Evolutionary conservation across 2,113 vertebrate genomes (phyloP), one percentile per base, ranked within the genome.

Genomic region (Ammodytes dubius): DNA sequence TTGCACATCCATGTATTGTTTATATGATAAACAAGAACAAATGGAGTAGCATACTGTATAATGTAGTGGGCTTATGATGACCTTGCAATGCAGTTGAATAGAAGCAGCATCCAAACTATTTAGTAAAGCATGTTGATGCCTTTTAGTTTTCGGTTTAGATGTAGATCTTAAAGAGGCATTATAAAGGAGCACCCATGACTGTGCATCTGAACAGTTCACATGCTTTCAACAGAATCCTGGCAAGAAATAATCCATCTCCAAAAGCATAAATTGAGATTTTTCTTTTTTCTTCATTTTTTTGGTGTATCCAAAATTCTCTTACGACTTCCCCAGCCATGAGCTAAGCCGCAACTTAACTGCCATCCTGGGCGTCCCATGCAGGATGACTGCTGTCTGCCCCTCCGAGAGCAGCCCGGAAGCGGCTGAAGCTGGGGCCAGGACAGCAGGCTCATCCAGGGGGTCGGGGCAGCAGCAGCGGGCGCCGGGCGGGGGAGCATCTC

Each of bases 331-430:
- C 68, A 84, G 84, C 46, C 88, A 95, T 93, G 91, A 95, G 92
- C 86, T 94, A 89, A 95, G 78, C 70, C 90, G n/a, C 69, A 91
- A 27, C 27, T 27, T 27, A 27, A 27, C 27, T 69, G 77, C 47
- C 14, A 57, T 61, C 79, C 91, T 95, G 88, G 88, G 87, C 57
- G 15, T 86, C 79, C 88, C 79, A 60, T 72, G 89, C 95, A 96
- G 94, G 89, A 99, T 99, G 97, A 98, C 97, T 37, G 96, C 97
- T 5, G 96, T 97, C 83, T 95, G 89, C 72, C 90, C 90, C 53
- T 91, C 95, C 74, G 96, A 96, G 91, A 88, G 87, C 78, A 93
- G 77, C 79, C 93, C 91, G 0, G 91, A 91, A 2, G 87, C 84
- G 64, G 78, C 81, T 57, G 84, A 87, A 45, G 78, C 90, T 15